Percentiles rank a stretch among this genome's conserved stretches.
Evolutionary conservation across 2,888 invertebrate genomes (phyloP).

Genomic region (Noctua fimbriata): DNA sequence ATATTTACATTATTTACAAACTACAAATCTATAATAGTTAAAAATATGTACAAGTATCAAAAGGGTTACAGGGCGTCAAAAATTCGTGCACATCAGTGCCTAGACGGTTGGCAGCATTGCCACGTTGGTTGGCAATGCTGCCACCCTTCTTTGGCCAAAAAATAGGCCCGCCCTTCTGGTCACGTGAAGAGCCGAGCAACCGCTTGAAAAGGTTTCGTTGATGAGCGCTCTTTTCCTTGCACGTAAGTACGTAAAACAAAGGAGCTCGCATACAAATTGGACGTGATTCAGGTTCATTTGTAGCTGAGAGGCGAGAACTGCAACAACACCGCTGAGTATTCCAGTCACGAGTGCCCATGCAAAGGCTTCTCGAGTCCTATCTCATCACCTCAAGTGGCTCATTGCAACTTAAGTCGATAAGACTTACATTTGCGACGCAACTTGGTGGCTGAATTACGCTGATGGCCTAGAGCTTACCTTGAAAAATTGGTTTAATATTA

Average conservation of each 20-base stretch:
- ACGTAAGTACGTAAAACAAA: constrained; percentile 40
- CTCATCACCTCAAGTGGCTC: constrained; percentile 28
- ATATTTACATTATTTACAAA: no score
- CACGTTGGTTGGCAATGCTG: no score
- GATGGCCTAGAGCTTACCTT: constrained; percentile 11
- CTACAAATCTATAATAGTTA: no score
- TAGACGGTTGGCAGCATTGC: no score
- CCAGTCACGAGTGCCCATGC: constrained; percentile 14
- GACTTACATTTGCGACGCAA: constrained; percentile 13
- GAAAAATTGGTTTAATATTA: not conserved
- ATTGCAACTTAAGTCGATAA: constrained; percentile 26
- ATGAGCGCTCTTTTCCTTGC: constrained; percentile 24
- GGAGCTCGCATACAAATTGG: constrained; percentile 43
- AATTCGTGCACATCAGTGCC: no score
- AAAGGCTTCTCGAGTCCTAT: constrained; percentile 22
- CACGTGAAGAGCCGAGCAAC: no score
- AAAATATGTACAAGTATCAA: no score
- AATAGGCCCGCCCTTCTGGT: no score
- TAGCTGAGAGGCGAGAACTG: constrained; percentile 32
- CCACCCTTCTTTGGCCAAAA: no score
- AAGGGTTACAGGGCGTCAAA: no score
- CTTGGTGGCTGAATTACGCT: not conserved
- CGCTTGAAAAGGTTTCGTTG: not conserved
- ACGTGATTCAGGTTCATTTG: constrained; percentile 43
- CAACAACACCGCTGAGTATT: constrained; percentile 45